Base-by-base conservation (phyloP, 1,140 invertebrate genomes). In the Ceratoteleas bidentatus region DNA sequence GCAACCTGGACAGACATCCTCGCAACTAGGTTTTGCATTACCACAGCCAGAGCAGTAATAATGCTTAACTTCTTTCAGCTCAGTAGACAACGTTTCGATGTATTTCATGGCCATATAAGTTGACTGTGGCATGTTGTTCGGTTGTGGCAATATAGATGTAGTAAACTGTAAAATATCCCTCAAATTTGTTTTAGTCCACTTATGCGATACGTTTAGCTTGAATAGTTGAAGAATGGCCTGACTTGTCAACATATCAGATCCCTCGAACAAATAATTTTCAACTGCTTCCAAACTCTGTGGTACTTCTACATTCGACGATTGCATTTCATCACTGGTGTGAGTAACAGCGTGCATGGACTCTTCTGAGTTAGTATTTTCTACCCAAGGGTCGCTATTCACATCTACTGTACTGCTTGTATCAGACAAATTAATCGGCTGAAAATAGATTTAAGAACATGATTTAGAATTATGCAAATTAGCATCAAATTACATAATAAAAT, bases 101-200 rank as follows among this genome's bases (percentile, higher is more conserved):
- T 7, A 36, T 65, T 74, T 61, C 3, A 57, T 6, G 6, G 53
- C 53, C 3, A 6, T 10, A 14, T 47, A 73, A 34, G 0, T 49
- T 38, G 66, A 24, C 32, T 38, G 11, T 24, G 65, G 54, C 53
- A 69, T 49, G 36, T 57, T 50, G 13, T 69, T 69, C 0, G 65
- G 43, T 13, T 69, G 40, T 13, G 43, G 65, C 7, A 69, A 58
- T 5, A 57, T 14, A 32, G 14, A 24, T 2, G 50, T 24, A 52
- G 24, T 32, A 2, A 24, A 52, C 8, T 0, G 5, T 8, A 52
- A 10, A 16, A 32, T 24, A 52, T 52, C 50, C 0, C 3, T 52
- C 9, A 52, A 52, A 32, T 11, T 24, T 6, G 7, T 32, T 7
- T 16, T 32, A 5, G 50, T 24, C 50, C 50, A 52, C 8, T 52